Conservation (phyloP, 2,888 invertebrate genomes). For the Dioctria linearis region DNA sequence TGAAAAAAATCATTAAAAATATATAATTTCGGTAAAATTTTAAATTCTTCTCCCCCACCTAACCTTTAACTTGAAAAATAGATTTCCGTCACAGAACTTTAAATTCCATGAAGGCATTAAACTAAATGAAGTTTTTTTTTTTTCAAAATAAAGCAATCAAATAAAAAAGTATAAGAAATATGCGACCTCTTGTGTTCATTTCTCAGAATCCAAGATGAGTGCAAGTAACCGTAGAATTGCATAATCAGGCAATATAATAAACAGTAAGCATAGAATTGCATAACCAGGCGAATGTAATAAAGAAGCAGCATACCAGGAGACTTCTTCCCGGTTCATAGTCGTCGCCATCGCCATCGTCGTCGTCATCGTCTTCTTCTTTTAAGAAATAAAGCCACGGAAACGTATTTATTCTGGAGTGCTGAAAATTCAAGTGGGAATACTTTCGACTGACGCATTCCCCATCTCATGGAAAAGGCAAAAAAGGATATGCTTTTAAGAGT, state of each 20-base stretch:
- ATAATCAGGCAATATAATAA: slow-evolving; percentile 38
- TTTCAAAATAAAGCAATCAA: slow-evolving; percentile 19
- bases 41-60: too few relatives aligned
- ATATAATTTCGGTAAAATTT: too few relatives aligned
- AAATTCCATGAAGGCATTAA: slow-evolving; percentile 20
- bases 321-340: too few relatives aligned
- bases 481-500: slow-evolving; percentile 14
- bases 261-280: slow-evolving; percentile 1
- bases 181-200: background rate
- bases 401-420: background rate
- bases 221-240: slow-evolving; percentile 32
- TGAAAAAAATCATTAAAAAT: too few relatives aligned
- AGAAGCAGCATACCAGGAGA: background rate
- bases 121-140: background rate
- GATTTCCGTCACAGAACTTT: slow-evolving; percentile 10
- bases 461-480: background rate
- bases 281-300: background rate
- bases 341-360: too few relatives aligned
- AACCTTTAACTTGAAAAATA: too few relatives aligned
- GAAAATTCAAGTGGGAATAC: slow-evolving; percentile 12
- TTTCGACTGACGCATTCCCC: slow-evolving; percentile 9
- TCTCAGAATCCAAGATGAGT: background rate
- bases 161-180: background rate
- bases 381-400: slow-evolving; percentile 5
- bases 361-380: too few relatives aligned